These are phyloP conservation scores for Echiichthys vipera DNA, from an alignment of 2,797 vertebrate genomes.

Conservation along the genomic window DNA sequence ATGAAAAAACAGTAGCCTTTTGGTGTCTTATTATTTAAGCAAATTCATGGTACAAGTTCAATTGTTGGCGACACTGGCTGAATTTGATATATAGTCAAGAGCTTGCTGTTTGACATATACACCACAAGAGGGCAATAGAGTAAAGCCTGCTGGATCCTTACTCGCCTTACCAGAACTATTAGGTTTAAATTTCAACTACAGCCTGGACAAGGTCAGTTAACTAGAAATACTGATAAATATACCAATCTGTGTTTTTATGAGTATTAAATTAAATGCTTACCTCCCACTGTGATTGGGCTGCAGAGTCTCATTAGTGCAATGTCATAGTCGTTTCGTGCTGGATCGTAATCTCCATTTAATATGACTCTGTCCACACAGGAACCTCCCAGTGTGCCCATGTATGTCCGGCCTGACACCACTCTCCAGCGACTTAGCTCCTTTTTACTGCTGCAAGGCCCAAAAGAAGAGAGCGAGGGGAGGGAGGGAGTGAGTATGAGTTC, in stretches of 20 bases:
- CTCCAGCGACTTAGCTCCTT: conserved; percentile 84
- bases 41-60: no score
- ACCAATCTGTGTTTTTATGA: neutral
- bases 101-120: neutral
- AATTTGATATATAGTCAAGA: neutral
- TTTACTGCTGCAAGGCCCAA: conserved; percentile 54
- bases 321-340: conserved; percentile 83
- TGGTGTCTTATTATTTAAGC: neutral
- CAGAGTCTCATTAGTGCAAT: conserved; percentile 90
- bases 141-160: neutral
- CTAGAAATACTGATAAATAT: neutral
- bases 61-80: neutral
- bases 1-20: no score
- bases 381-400: conserved; percentile 68
- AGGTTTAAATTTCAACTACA: neutral
- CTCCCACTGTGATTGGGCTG: conserved; percentile 82
- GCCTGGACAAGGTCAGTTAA: neutral
- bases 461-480: neutral
- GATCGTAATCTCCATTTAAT: conserved; percentile 63
- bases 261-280: conserved; percentile 67
- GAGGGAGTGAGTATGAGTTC: neutral
- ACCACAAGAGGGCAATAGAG: conserved; percentile 61
- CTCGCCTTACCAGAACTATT: neutral
- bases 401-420: conserved; percentile 82
- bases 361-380: conserved; percentile 88